Evolutionary conservation across 2,113 vertebrate species (phyloP), one percentile per base, ranked within the genome.

Genomic region (Odobenus rosmarus): DNA sequence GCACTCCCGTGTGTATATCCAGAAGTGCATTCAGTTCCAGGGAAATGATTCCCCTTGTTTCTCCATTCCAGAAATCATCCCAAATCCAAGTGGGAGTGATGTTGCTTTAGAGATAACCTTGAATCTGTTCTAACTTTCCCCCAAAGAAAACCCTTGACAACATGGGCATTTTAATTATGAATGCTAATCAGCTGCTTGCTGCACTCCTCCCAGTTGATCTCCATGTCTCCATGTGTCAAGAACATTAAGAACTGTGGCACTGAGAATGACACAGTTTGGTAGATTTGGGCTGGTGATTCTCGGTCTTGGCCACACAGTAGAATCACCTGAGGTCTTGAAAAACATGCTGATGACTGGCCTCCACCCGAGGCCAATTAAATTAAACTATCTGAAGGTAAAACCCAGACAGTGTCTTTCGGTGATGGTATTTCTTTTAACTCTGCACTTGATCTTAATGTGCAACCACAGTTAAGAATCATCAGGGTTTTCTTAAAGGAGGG

Each of bases 101-200:
- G 57, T 71, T 31, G 64, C 61, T n/a, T 86, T 86, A 86, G 49
- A 71, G 72, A 61, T 91, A 76, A 90, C 3, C 39, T 93, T 80
- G 42, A 92, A 87, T 51, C 14, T 80, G 80, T 74, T 90, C 49
- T 74, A 18, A 46, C 28, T 42, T 62, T 83, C 88, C 51, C 8
- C 59, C 42, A 59, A 71, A 94, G 83, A 92, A 93, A 92, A 84
- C 42, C 57, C 67, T 86, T 59, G 57, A 90, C 46, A 79, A 85
- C 59, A n/a, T 28, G 3, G 1, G 13, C 12, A 33, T 92, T 96
- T 95, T 80, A 87, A 84, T 96, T 87, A 91, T n/a, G 16, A 79
- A 42, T 33, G 6, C 62, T 90, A 88, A 33, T 91, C 79, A 95
- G 76, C 90, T 76, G 84, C 71, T 64, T 51, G 8, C 13, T 67